Evolutionary conservation across 1,140 invertebrate species (phyloP).

Genomic region (Limonius californicus): DNA sequence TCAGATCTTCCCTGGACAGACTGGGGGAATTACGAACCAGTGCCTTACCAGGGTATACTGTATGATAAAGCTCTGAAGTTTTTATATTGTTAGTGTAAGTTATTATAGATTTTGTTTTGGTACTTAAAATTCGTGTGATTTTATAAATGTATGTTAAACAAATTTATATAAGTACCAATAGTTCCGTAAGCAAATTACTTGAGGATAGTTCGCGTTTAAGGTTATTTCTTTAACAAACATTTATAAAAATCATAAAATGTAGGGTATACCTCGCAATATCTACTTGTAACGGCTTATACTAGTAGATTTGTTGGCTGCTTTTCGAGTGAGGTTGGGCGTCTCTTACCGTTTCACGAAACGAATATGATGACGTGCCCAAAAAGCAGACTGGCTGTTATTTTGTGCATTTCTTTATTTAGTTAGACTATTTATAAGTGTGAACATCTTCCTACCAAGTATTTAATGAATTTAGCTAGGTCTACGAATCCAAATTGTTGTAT

Average conservation of each 20-base stretch:
- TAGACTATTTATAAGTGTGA: constrained; percentile 31
- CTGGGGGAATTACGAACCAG: constrained; percentile 15
- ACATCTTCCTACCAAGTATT: constrained; percentile 49
- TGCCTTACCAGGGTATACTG: constrained; percentile 15
- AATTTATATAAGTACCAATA: not conserved
- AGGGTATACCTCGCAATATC: constrained; percentile 43
- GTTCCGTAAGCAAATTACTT: not conserved
- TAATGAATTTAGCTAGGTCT: constrained; percentile 34
- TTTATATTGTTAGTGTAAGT: constrained; percentile 16
- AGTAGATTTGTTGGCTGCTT: constrained; percentile 31
- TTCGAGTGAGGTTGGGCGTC: constrained; percentile 24
- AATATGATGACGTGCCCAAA: constrained; percentile 36
- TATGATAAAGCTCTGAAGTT: constrained; percentile 17
- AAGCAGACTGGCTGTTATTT: constrained; percentile 41
- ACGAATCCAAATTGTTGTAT: constrained; percentile 30
- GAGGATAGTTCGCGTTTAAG: not conserved
- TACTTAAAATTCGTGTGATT: constrained; percentile 5
- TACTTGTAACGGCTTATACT: constrained; percentile 27
- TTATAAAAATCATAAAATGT: constrained; percentile 24
- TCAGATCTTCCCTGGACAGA: constrained; percentile 20
- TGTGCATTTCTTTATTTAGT: constrained; percentile 37
- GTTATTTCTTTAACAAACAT: constrained; percentile 19
- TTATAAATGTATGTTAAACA: constrained; percentile 4
- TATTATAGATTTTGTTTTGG: constrained; percentile 5
- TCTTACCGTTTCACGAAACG: constrained; percentile 46